Percentiles rank a stretch among this genome's conserved stretches.
Conservation (phyloP, 1,140 invertebrate genomes). For the Drosophila paulistorum region DNA sequence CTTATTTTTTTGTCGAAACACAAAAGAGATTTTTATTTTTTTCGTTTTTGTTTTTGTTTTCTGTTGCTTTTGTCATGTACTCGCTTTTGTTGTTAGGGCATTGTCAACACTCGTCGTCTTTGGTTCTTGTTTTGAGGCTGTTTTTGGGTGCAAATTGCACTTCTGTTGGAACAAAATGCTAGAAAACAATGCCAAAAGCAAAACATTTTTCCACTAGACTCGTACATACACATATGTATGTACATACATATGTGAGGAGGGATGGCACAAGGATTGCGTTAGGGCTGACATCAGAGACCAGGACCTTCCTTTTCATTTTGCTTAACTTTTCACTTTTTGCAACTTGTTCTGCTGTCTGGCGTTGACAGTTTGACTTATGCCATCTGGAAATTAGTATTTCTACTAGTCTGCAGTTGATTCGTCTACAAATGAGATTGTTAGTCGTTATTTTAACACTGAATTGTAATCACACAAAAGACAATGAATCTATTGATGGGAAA, state of each 20-base stretch:
- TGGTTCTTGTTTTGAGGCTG: constrained; percentile 43
- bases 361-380: constrained; percentile 73
- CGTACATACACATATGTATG: not conserved
- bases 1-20: constrained; percentile 35
- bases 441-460: constrained; percentile 4
- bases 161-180: constrained; percentile 75
- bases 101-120: constrained; percentile 65
- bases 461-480: not conserved
- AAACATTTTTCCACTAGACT: constrained; percentile 54
- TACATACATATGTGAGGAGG: not conserved
- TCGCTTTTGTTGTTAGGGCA: constrained; percentile 48
- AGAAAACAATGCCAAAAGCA: constrained; percentile 69
- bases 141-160: constrained; percentile 78
- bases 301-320: constrained; percentile 66
- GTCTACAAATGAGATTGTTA: constrained; percentile 7
- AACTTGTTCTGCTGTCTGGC: constrained; percentile 49
- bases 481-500: too few species aligned
- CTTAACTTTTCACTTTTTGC: constrained; percentile 75
- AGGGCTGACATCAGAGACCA: constrained; percentile 14
- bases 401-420: constrained; percentile 25
- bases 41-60: constrained; percentile 31
- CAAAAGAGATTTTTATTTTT: constrained; percentile 51
- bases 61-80: constrained; percentile 55
- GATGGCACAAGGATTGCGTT: not conserved
- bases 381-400: constrained; percentile 61